A percentile compares a stretch with the other conserved stretches of the same genome.
Conservation (phyloP, 2,113 vertebrate genomes). For the Dryoscopus gambensis region DNA sequence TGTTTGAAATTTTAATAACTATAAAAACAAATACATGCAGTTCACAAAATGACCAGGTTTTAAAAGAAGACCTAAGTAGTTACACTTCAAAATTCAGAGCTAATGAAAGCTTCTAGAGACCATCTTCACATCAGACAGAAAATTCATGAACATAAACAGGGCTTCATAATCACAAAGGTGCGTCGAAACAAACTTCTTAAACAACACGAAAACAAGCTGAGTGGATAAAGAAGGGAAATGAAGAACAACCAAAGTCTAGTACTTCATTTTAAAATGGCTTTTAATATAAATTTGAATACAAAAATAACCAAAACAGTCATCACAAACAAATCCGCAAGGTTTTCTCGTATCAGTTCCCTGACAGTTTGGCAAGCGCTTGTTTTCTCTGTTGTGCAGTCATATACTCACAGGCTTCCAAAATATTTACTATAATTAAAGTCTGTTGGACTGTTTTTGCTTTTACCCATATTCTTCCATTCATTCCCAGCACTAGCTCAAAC, state of each 20-base stretch:
- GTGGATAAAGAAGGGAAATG: not conserved
- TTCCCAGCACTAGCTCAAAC: conserved; percentile 87
- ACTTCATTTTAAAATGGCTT: not conserved
- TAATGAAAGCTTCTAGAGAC: not conserved
- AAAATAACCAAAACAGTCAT: not conserved
- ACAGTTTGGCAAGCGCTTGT: conserved; percentile 77
- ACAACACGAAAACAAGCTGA: not conserved
- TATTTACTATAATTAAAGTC: conserved; percentile 88
- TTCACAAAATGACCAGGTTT: not conserved
- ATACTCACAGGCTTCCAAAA: conserved; percentile 90
- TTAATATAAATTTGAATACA: conserved; percentile 43
- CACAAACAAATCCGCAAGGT: not conserved
- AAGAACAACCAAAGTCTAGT: not conserved
- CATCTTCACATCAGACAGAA: not conserved
- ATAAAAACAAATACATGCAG: not conserved
- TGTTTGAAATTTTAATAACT: not conserved
- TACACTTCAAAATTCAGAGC: not conserved
- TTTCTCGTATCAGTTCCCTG: conserved; percentile 67
- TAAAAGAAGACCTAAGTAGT: not conserved
- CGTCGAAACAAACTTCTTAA: not conserved
- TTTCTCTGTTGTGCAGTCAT: conserved; percentile 87
- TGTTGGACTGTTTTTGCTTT: conserved; percentile 84
- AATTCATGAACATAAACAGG: not conserved
- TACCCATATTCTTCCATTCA: conserved; percentile 94
- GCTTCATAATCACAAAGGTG: not conserved